Base-by-base conservation (phyloP, 2,113 vertebrate genomes). In the Pelvicachromis taeniatus region DNA sequence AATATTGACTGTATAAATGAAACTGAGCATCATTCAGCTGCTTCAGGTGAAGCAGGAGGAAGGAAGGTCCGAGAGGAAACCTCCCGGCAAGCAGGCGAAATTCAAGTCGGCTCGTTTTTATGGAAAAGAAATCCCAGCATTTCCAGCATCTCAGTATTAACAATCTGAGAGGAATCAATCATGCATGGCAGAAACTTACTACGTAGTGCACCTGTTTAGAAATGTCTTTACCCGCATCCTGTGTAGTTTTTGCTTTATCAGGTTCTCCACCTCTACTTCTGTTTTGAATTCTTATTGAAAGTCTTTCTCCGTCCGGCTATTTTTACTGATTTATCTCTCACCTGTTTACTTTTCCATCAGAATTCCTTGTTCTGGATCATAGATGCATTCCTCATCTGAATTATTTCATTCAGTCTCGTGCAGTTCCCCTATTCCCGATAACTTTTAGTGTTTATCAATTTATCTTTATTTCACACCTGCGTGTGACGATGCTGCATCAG, bases 301-400 rank as follows among this genome's bases (percentile, higher is more conserved):
- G 42, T 31, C 7, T 50, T 52, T 33, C 26, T 50, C 16, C 0
- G 6, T 50, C 23, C 1, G 16, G 6, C 9, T 50, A 50, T 19
- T 50, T 73, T 50, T 29, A 31, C 6, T 19, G 6, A 31, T 73
- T 50, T 31, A 48, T 73, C 42, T 73, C 65, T 73, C 14, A 29
- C 48, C 42, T 48, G 23, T 73, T 73, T 73, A 26, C 23, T 4
- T 29, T 65, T 73, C 42, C 68, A 48, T 29, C 45, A 48, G 9
- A 29, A 73, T 73, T 73, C 65, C 23, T 48, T 48, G 65, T 48
- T 73, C 65, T 73, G 40, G 21, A 19, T 48, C 5, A 17, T 48
- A 48, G 40, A 26, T 73, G 14, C 65, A 73, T 48, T 48, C 40
- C 65, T 26, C 21, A 11, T 40, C 2, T 48, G 40, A 73, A 73